phyloP scores from a whole-genome alignment of 2,797 vertebrate species.

The Pogonophryne albipinna region DNA sequence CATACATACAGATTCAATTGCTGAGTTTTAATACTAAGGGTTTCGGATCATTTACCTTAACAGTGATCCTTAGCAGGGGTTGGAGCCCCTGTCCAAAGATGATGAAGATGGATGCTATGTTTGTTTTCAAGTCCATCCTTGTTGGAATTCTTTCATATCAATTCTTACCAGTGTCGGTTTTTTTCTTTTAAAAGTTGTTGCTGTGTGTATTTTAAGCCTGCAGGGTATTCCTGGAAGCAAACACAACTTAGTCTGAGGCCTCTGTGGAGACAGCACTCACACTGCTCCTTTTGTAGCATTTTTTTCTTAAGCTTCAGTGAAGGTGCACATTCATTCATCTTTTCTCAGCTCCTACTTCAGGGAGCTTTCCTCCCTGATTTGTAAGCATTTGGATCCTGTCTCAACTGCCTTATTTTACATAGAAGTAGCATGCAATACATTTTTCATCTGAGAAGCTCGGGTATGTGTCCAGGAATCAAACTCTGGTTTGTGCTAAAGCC shows the following conservation, averaged over 20 bases:
- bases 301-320: slow-evolving; percentile 37
- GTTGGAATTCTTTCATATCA: slow-evolving; percentile 31
- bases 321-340: slow-evolving; percentile 59
- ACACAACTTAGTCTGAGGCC: slow-evolving; percentile 43
- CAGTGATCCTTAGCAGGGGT: slow-evolving; percentile 35
- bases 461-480: slow-evolving; percentile 40
- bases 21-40: not conserved
- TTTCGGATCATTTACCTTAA: slow-evolving; percentile 29
- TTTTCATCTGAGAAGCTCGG: slow-evolving; percentile 38
- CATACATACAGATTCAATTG: slow-evolving; percentile 21
- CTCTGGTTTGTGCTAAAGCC: slow-evolving; percentile 52
- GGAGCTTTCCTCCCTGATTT: slow-evolving; percentile 10
- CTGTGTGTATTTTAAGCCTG: slow-evolving; percentile 63
- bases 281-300: slow-evolving; percentile 53
- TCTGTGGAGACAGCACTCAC: slow-evolving; percentile 47
- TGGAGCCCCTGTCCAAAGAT: slow-evolving; percentile 10
- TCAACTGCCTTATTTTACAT: slow-evolving; percentile 30
- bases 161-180: slow-evolving; percentile 29
- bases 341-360: slow-evolving; percentile 28
- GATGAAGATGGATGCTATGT: slow-evolving; percentile 66
- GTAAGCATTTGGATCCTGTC: slow-evolving; percentile 6
- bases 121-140: slow-evolving; percentile 49
- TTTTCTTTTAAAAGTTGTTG: slow-evolving; percentile 16
- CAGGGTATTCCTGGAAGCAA: slow-evolving; percentile 66
- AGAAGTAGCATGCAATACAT: slow-evolving; percentile 30